These are phyloP conservation scores for Spea hammondii DNA, from an alignment of 2,797 vertebrate species.

Conservation along the genomic window DNA sequence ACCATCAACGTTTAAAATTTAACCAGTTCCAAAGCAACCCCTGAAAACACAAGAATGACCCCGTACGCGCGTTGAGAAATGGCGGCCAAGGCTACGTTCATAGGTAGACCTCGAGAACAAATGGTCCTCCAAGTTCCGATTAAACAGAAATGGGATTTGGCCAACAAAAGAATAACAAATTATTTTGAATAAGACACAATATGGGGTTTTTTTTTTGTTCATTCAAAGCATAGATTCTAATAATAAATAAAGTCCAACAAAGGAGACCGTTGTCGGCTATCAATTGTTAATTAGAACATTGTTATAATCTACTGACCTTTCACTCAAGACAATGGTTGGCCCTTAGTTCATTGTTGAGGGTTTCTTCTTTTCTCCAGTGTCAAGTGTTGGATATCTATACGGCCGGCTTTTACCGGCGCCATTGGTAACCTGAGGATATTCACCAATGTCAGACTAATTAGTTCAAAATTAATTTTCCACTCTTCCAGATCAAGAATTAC, in stretches of 20 bases:
- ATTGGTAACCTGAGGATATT: conserved; percentile 80
- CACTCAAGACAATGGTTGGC: conserved; percentile 74
- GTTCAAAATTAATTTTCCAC: conserved; percentile 90
- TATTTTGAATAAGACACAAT: conserved; percentile 43
- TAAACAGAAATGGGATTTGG: background rate
- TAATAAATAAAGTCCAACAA: conserved; percentile 59
- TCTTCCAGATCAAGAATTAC: conserved; percentile 68
- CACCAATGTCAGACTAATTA: conserved; percentile 78
- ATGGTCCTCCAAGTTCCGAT: background rate
- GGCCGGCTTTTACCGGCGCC: conserved; percentile 59
- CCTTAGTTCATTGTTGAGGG: conserved; percentile 73
- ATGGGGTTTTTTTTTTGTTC: conserved; percentile 37
- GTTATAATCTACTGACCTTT: conserved; percentile 76
- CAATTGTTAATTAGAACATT: conserved; percentile 87
- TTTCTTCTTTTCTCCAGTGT: conserved; percentile 74
- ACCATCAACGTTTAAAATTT: too few relatives aligned
- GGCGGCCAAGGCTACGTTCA: too few relatives aligned
- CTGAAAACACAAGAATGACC: too few relatives aligned
- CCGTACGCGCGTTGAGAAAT: too few relatives aligned
- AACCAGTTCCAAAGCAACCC: too few relatives aligned
- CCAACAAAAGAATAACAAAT: conserved; percentile 22
- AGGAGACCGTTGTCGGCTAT: conserved; percentile 74
- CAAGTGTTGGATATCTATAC: conserved; percentile 79
- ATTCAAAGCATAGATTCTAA: conserved; percentile 61
- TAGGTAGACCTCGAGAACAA: background rate